Base-by-base conservation (phyloP, 2,797 vertebrate species). In the Mergus octosetaceus region DNA sequence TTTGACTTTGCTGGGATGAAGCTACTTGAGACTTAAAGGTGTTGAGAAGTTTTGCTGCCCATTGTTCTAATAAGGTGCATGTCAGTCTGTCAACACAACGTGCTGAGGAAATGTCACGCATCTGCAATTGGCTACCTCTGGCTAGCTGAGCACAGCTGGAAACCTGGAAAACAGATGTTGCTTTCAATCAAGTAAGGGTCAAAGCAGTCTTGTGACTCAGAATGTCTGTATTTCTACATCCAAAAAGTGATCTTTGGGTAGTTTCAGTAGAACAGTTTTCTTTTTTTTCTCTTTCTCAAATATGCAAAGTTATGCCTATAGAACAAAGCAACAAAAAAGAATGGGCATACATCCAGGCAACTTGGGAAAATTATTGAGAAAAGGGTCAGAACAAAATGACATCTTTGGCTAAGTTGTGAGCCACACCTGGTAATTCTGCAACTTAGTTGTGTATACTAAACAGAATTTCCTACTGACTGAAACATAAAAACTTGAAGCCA, bases 101-200 rank as follows among this genome's bases (percentile, higher is more conserved):
- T 96, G 91, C 96, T 95, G 91, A 96, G 97, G 97, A 98, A 98
- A 98, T 98, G 97, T 98, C 98, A 97, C 96, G 98, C 97, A 97
- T 98, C 96, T 97, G 78, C 96, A 98, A 95, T 96, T 97, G 97
- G 97, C 97, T 98, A 97, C 97, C 90, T 96, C 96, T 97, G 96
- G 64, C 96, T 97, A 92, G 96, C 87, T 94, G 96, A 97, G 96
- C 96, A 96, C 95, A 90, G 80, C 97, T 97, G 97, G 97, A 97
- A 97, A 96, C 97, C 97, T 98, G 98, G 95, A 97, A 97, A 97
- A 97, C 98, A 98, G 98, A 98, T 98, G 98, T 98, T 97, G 69
- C 94, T 96, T 98, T 98, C 97, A 96, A 97, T 98, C 97, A 97
- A 96, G 84, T 57, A 93, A 96, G 97, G 96, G 98, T 98, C 98